Evolutionary conservation across 2,797 vertebrate species (phyloP).

Genomic region (Pseudochromis fuscus): DNA sequence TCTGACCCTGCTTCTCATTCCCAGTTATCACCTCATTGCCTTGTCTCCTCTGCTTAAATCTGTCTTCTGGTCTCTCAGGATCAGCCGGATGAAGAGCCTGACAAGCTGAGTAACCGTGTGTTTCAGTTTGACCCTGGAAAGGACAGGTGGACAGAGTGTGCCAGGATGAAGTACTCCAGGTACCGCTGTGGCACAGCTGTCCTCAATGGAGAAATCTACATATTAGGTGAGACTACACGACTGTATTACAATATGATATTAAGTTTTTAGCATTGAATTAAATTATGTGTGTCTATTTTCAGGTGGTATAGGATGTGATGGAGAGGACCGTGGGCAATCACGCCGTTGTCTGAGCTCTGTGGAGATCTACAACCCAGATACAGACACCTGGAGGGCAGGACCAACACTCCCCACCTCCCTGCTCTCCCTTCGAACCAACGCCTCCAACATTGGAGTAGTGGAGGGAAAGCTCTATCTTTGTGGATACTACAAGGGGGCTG

Average conservation of each 20-base stretch:
- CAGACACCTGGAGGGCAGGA: conserved; percentile 90
- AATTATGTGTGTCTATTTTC: conserved; percentile 28
- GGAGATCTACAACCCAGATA: conserved; percentile 91
- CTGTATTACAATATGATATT: not conserved
- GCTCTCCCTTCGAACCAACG: conserved; percentile 87
- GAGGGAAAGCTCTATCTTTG: conserved; percentile 91
- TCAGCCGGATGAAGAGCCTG: conserved; percentile 90
- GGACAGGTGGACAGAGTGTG: conserved; percentile 87
- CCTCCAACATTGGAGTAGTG: conserved; percentile 83
- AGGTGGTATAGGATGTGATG: conserved; percentile 94
- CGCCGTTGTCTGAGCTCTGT: conserved; percentile 90
- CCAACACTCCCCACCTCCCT: conserved; percentile 87
- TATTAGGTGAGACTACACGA: conserved; percentile 87
- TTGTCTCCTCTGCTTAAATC: not conserved
- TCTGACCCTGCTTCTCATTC: not conserved
- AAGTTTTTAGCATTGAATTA: not conserved
- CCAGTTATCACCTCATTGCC: not conserved
- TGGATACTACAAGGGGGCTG: conserved; percentile 89
- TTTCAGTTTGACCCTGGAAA: conserved; percentile 88
- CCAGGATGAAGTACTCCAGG: conserved; percentile 90
- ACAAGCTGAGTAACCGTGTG: conserved; percentile 89
- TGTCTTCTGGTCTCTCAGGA: conserved; percentile 60
- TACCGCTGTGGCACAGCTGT: conserved; percentile 90
- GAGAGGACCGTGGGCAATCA: conserved; percentile 89
- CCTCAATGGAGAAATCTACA: conserved; percentile 90